A percentile compares a stretch with the other conserved stretches of the same genome.
These are phyloP conservation scores for Melangyna quadrimaculata DNA, from an alignment of 2,888 invertebrate species.

Conservation along the genomic window DNA sequence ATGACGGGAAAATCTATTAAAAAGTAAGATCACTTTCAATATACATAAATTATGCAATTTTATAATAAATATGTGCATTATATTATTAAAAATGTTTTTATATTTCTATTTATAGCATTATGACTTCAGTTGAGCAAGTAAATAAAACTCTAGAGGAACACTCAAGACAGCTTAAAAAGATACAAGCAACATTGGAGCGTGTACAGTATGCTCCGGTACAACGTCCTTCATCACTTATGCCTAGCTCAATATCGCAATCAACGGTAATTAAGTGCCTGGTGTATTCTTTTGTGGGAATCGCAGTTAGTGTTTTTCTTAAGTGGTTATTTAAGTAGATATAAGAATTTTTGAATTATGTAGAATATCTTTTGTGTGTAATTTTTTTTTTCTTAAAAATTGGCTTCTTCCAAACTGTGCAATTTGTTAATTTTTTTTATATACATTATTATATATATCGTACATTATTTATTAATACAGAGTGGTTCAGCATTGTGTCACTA, in stretches of 20 bases:
- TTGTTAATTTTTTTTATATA: neutral
- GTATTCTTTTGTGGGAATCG: conserved; percentile 76
- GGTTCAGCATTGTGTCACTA: too few species aligned
- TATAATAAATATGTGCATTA: neutral
- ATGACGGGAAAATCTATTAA: conserved; percentile 71
- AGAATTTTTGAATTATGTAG: neutral
- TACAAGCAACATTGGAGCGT: conserved; percentile 77
- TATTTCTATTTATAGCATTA: conserved; percentile 79
- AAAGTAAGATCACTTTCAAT: conserved; percentile 73
- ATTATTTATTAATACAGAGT: neutral
- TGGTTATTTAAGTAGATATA: conserved; percentile 77
- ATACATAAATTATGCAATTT: neutral
- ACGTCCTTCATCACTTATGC: conserved; percentile 40
- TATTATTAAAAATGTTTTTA: neutral
- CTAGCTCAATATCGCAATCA: conserved; percentile 74
- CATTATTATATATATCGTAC: neutral
- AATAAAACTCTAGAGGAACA: conserved; percentile 83
- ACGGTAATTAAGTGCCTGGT: conserved; percentile 76
- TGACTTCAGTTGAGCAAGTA: conserved; percentile 82
- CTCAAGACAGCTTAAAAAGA: conserved; percentile 80
- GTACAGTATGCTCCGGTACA: conserved; percentile 76
- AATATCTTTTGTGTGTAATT: neutral
- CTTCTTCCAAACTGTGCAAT: neutral
- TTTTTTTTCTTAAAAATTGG: neutral
- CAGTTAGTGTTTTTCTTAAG: conserved; percentile 76